Conservation (phyloP, 2,113 vertebrate species). For the Triplophysa rosa region DNA sequence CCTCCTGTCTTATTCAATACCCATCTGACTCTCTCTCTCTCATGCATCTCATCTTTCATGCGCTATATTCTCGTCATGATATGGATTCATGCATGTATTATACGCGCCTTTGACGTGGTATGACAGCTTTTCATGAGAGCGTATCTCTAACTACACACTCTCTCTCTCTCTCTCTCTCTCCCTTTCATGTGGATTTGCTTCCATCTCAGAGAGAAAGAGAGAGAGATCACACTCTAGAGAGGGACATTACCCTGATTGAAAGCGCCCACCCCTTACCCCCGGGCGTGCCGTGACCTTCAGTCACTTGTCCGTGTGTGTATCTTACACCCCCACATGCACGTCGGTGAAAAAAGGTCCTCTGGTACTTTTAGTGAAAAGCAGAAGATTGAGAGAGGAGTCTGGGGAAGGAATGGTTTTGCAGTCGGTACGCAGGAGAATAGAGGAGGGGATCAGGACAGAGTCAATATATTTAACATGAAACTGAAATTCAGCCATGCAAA, state of each 20-base stretch:
- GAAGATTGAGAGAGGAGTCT: not conserved
- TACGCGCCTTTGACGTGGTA: not conserved
- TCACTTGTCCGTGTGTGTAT: slow-evolving; percentile 55
- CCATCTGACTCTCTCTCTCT: not conserved
- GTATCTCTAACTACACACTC: not conserved
- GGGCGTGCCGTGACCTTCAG: slow-evolving; percentile 71
- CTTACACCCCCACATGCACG: slow-evolving; percentile 58
- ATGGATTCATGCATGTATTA: slow-evolving; percentile 23
- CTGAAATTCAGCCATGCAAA: not conserved
- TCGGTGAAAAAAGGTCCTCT: slow-evolving; percentile 18
- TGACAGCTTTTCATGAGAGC: slow-evolving; percentile 20
- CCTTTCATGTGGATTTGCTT: slow-evolving; percentile 1
- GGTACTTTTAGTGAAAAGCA: slow-evolving; percentile 1
- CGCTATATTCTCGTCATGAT: not conserved
- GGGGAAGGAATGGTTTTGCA: not conserved
- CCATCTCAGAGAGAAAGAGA: slow-evolving; percentile 1
- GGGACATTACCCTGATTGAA: slow-evolving; percentile 65
- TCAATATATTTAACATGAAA: not conserved
- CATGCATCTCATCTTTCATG: not conserved
- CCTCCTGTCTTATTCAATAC: slow-evolving; percentile 6
- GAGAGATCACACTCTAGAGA: slow-evolving; percentile 46
- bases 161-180: slow-evolving; percentile 10
- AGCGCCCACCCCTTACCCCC: slow-evolving; percentile 48
- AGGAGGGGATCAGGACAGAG: not conserved
- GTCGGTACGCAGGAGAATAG: not conserved